A percentile compares a stretch with the other conserved stretches of the same genome.
These are phyloP conservation scores for Clistopyga incitator DNA, from an alignment of 2,888 invertebrate species.

Conservation along the genomic window DNA sequence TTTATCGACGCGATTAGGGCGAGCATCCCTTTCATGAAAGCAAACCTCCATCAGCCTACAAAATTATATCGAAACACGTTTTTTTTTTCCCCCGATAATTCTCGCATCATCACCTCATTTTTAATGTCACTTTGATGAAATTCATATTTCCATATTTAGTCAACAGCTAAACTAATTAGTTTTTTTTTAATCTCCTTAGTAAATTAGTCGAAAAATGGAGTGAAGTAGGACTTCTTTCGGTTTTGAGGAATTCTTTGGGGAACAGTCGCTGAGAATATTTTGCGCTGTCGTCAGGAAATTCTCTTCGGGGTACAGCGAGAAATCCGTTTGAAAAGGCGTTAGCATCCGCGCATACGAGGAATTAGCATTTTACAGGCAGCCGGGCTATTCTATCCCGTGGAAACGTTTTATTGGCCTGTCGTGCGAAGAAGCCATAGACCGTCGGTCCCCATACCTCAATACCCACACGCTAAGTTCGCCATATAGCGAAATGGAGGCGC, in stretches of 20 bases:
- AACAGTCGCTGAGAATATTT: constrained; percentile 72
- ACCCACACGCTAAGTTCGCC: constrained; percentile 19
- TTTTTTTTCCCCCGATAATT: constrained; percentile 3
- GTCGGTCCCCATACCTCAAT: constrained; percentile 67
- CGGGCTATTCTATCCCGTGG: constrained; percentile 70
- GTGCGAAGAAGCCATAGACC: constrained; percentile 82
- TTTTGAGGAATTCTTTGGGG: constrained; percentile 42
- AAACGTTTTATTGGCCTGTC: constrained; percentile 82
- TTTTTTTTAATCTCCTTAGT: neutral
- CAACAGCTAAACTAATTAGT: neutral
- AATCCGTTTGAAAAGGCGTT: constrained; percentile 78
- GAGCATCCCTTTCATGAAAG: constrained; percentile 24
- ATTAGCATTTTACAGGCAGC: constrained; percentile 82
- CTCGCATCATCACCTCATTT: neutral
- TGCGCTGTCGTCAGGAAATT: constrained; percentile 70
- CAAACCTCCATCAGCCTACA: neutral
- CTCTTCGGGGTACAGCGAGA: constrained; percentile 65
- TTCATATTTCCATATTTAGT: neutral
- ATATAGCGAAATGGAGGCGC: constrained; percentile 51
- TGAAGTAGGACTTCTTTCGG: neutral
- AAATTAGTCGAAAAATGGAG: neutral
- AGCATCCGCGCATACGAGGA: constrained; percentile 72
- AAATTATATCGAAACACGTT: constrained; percentile 6
- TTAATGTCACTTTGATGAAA: neutral
- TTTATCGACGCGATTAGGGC: constrained; percentile 26